phyloP scores from a whole-genome alignment of 2,113 vertebrate species.

The Monopterus albus region DNA sequence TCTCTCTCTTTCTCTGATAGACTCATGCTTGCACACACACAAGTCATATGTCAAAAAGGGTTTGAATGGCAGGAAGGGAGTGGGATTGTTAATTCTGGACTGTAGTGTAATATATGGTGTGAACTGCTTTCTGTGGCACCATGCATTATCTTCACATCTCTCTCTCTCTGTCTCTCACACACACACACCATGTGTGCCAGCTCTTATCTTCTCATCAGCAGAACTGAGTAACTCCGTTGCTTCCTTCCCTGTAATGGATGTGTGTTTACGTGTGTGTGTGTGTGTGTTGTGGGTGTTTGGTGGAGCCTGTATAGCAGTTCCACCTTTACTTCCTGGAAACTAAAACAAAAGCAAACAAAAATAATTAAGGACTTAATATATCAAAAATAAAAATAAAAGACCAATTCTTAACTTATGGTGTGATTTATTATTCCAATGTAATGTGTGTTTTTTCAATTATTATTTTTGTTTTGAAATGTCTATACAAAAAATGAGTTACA shows the following conservation, averaged over 20 bases:
- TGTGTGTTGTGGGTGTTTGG: constrained; percentile 14
- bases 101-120: constrained; percentile 69
- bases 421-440: no score
- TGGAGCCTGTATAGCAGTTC: constrained; percentile 18
- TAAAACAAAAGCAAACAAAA: constrained; percentile 28
- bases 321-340: constrained; percentile 65
- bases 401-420: background rate
- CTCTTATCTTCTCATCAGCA: constrained; percentile 66
- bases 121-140: constrained; percentile 54
- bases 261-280: background rate
- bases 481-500: no score
- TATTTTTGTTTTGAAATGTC: no score
- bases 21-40: background rate
- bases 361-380: background rate
- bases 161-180: background rate
- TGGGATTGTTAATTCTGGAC: constrained; percentile 58
- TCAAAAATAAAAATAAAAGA: background rate
- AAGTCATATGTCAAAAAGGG: constrained; percentile 59
- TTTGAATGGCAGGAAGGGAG: constrained; percentile 77
- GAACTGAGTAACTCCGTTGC: constrained; percentile 48
- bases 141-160: constrained; percentile 30
- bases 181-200: constrained; percentile 34
- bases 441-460: no score
- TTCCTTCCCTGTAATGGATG: constrained; percentile 55
- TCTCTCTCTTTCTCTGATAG: background rate